These are phyloP conservation scores for Phasianus colchicus DNA, from an alignment of 2,113 vertebrate genomes.

Conservation along the genomic window DNA sequence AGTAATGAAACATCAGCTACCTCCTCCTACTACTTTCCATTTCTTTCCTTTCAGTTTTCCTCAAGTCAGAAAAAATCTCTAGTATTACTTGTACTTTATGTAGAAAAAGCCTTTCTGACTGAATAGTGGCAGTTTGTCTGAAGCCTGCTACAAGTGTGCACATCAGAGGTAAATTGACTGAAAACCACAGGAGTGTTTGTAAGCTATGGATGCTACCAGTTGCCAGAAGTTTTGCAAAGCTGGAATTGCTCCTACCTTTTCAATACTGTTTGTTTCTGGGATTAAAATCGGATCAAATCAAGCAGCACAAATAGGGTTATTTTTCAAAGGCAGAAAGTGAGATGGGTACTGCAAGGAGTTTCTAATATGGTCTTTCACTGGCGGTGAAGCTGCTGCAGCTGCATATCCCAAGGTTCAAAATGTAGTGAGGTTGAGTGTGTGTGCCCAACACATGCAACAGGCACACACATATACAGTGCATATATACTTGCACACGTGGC, in stretches of 20 bases:
- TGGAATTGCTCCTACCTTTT: neutral
- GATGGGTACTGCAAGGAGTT: neutral
- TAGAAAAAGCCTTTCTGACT: neutral
- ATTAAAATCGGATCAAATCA: neutral
- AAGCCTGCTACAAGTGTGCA: neutral
- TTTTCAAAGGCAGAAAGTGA: neutral
- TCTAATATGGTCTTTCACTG: neutral
- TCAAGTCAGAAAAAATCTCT: neutral
- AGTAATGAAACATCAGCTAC: neutral
- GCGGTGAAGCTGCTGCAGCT: neutral
- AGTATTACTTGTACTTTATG: neutral
- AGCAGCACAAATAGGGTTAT: neutral
- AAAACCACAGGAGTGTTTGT: neutral
- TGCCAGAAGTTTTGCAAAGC: neutral
- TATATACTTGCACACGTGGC: neutral
- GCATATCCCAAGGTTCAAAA: neutral
- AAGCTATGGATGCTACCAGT: neutral
- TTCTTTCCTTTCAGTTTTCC: neutral
- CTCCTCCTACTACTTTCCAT: neutral
- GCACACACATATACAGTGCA: rapidly evolving
- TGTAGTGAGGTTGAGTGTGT: rapidly evolving
- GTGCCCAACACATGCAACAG: neutral
- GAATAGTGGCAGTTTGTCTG: neutral
- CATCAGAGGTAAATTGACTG: neutral
- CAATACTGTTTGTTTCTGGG: neutral